Conservation (phyloP, 2,888 invertebrate genomes). For the Netelia melanura region DNA sequence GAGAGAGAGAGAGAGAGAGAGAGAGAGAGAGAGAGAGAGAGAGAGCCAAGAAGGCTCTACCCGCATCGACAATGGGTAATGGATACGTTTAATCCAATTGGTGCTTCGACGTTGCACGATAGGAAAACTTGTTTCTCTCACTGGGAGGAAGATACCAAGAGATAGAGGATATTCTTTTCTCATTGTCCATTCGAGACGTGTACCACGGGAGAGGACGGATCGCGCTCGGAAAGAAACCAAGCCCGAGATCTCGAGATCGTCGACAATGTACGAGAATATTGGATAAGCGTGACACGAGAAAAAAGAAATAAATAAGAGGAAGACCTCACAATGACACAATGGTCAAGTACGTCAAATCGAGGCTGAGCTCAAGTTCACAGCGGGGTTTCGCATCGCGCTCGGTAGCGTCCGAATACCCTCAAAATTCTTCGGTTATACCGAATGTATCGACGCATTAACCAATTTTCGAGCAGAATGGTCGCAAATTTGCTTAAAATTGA, state of each 20-base stretch:
- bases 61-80: constrained; percentile 80
- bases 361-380: background rate
- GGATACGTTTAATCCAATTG: constrained; percentile 85
- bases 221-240: background rate
- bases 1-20: constrained; percentile 65
- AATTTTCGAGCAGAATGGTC: constrained; percentile 75
- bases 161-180: background rate
- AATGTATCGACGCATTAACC: constrained; percentile 75
- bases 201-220: constrained; percentile 57
- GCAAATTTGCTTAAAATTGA: constrained; percentile 80
- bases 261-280: constrained; percentile 79
- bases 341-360: constrained; percentile 51
- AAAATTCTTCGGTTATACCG: constrained; percentile 74
- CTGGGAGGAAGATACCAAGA: constrained; percentile 24
- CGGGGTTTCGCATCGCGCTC: constrained; percentile 38
- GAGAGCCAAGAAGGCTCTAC: constrained; percentile 50
- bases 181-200: constrained; percentile 50
- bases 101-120: constrained; percentile 57
- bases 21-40: constrained; percentile 58
- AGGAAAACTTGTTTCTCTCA: constrained; percentile 31
- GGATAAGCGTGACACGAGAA: constrained; percentile 78
- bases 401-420: constrained; percentile 9
- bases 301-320: constrained; percentile 16
- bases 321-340: constrained; percentile 63
- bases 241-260: constrained; percentile 17